These are phyloP conservation scores for Sarcophaga caerulescens DNA, from an alignment of 2,888 invertebrate species.

Conservation along the genomic window DNA sequence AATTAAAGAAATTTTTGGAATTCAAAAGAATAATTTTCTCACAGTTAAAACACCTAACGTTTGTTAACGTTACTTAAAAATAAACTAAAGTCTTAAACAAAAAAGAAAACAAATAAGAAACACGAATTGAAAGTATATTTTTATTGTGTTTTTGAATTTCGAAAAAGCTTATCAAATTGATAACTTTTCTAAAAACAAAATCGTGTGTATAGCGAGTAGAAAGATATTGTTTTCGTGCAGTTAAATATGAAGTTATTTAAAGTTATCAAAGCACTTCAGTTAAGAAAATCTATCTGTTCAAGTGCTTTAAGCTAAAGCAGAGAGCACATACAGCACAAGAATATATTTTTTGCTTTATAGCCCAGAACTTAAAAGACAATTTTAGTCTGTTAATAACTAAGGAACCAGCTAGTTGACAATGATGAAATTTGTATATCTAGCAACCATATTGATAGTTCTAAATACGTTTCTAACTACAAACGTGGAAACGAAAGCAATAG, in stretches of 20 bases:
- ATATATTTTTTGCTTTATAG: not conserved
- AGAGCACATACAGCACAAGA: not conserved
- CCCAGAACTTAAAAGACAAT: not conserved
- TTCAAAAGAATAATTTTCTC: no score
- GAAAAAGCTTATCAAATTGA: slow-evolving; percentile 48
- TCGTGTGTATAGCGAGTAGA: no score
- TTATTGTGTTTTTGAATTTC: not conserved
- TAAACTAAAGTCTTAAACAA: not conserved
- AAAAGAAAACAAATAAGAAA: not conserved
- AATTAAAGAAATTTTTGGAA: no score
- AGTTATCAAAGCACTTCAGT: slow-evolving; percentile 60
- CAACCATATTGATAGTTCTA: slow-evolving; percentile 8
- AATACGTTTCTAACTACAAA: slow-evolving; percentile 23
- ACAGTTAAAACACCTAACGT: no score
- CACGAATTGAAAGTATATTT: no score
- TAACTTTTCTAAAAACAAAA: slow-evolving; percentile 16
- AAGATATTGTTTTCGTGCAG: not conserved
- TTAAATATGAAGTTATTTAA: slow-evolving; percentile 13
- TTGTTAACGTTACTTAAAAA: not conserved
- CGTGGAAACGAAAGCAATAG: slow-evolving; percentile 36
- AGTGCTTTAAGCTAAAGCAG: slow-evolving; percentile 1
- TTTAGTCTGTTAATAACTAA: slow-evolving; percentile 33
- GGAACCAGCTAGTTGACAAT: slow-evolving; percentile 24
- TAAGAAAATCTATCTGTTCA: slow-evolving; percentile 28
- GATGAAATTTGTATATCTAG: slow-evolving; percentile 31